Evolutionary conservation across 2,113 vertebrate genomes (phyloP).

Genomic region (Amblyornis subalaris): DNA sequence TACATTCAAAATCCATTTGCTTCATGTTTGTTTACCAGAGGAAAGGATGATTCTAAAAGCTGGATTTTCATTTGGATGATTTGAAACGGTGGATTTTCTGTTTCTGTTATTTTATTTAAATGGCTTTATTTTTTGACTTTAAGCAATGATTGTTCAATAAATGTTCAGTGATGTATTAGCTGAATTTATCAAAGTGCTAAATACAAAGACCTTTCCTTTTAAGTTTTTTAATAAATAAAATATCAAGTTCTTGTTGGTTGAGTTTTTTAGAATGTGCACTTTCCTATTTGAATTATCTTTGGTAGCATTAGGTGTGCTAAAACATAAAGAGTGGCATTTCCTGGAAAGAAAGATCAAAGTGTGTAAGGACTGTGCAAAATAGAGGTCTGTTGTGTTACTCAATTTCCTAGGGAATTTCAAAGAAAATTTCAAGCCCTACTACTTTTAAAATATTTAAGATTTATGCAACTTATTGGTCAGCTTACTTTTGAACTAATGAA

Average conservation of each 20-base stretch:
- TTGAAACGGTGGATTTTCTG: not conserved
- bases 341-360: not conserved
- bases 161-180: not conserved
- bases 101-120: not conserved
- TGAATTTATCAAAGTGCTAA: not conserved
- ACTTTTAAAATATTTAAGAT: not conserved
- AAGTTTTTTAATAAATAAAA: not conserved
- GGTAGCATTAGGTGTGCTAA: not conserved
- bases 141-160: not conserved
- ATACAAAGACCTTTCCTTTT: not conserved
- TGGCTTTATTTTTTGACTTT: not conserved
- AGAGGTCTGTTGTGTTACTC: not conserved
- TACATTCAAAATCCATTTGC: not conserved
- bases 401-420: not conserved
- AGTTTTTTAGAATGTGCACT: not conserved
- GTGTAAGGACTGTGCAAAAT: not conserved
- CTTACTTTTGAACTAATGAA: constrained; percentile 2
- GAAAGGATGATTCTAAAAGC: not conserved
- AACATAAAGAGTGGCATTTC: not conserved
- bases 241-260: not conserved
- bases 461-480: not conserved
- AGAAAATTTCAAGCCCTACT: not conserved
- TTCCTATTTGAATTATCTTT: not conserved
- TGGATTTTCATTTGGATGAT: not conserved
- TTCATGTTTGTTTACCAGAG: not conserved